phyloP scores from a whole-genome alignment of 2,888 invertebrate species.

The Chymomyza fuscimana region DNA sequence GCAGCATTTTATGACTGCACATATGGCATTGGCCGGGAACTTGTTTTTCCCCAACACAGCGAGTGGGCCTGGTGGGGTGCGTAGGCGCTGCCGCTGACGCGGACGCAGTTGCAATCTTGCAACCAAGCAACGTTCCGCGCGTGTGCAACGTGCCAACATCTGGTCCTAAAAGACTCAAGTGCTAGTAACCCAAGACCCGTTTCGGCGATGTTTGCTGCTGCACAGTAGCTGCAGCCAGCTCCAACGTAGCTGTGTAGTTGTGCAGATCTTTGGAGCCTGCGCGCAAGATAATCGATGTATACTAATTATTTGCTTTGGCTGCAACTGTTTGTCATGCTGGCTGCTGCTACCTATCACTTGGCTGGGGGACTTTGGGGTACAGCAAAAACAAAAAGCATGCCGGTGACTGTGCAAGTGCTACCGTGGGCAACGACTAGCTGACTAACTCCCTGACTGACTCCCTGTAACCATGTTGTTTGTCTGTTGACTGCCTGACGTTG shows the following conservation, averaged over 20 bases:
- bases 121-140: conserved; percentile 45
- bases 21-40: conserved; percentile 55
- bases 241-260: background rate
- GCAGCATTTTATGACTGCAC: conserved; percentile 62
- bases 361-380: conserved; percentile 44
- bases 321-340: conserved; percentile 73
- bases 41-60: conserved; percentile 44
- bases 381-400: conserved; percentile 69
- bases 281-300: conserved; percentile 73
- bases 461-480: background rate
- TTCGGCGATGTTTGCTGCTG: conserved; percentile 31
- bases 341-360: conserved; percentile 7
- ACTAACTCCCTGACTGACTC: conserved; percentile 1
- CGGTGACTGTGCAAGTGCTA: conserved; percentile 39
- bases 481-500: conserved; percentile 7
- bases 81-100: conserved; percentile 54
- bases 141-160: conserved; percentile 70
- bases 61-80: conserved; percentile 51
- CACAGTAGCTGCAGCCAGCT: conserved; percentile 20
- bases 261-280: conserved; percentile 29
- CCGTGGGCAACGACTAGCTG: background rate
- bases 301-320: conserved; percentile 73
- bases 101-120: conserved; percentile 8
- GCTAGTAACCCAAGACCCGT: conserved; percentile 25
- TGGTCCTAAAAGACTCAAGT: conserved; percentile 40